Base-by-base conservation (phyloP, 2,113 vertebrate genomes). In the Serinus canaria region DNA sequence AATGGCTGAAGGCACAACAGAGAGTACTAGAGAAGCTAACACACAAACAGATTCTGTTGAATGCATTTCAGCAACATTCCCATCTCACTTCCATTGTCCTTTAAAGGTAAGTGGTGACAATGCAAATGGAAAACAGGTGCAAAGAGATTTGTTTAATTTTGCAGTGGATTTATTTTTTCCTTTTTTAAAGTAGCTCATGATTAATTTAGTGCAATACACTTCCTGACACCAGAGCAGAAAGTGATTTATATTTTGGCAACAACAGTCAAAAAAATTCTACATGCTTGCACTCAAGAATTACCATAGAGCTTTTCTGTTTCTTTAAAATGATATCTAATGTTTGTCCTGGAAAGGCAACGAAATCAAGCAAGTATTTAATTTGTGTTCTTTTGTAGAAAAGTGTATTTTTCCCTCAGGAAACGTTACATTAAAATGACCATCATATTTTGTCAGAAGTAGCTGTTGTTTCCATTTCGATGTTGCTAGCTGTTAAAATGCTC, bases 21-120 rank as follows among this genome's bases (percentile, higher is more conserved):
- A 81, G 72, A 85, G 53, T 24, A 39, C 28, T 86, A 83, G 70
- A 53, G 83, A 69, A 67, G 30, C 56, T 91, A 50, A 60, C 72
- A 62, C 74, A 66, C 31, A 76, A 18, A 35, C 60, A 73, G 39
- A 35, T 50, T 66, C 83, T 89, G 82, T 21, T 95, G 64, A 80
- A 78, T 85, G 33, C 69, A 70, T 78, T 95, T 94, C 68, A 78
- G 52, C 78, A 94, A 62, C 72, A 83, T 89, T 64, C 63, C 25
- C 63, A 47, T 95, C 94, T 96, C 91, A 46, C 81, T 92, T 91
- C 86, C 73, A 77, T 75, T 4, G 19, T 87, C 81, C 78, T 94
- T 95, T 76, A 74, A 90, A 97, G 89, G 90, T 95, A 93, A 94
- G 87, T 95, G 90, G 95, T 97, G 94, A 97, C 95, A 97, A 91